Evolutionary conservation across 2,113 vertebrate genomes (phyloP).

Genomic region (Pagrus major): DNA sequence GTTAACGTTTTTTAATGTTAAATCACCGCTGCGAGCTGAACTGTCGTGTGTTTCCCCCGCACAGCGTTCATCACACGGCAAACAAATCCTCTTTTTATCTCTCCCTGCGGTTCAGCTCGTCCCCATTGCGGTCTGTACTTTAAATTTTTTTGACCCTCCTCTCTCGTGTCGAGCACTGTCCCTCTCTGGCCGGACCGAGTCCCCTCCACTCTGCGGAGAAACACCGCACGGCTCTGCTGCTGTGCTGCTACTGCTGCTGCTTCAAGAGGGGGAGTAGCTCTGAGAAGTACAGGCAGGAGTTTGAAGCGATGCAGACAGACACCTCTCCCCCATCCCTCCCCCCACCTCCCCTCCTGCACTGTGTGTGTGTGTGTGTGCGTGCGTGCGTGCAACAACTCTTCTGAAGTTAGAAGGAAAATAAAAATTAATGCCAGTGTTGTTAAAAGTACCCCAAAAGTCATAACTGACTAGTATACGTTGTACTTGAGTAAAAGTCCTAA

Average conservation of each 20-base stretch:
- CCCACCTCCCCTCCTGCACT: not conserved
- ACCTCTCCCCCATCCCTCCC: constrained; percentile 38
- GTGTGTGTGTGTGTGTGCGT: not conserved
- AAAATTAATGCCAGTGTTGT: no score
- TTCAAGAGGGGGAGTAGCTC: constrained; percentile 56
- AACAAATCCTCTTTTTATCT: constrained; percentile 1
- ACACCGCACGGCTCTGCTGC: constrained; percentile 37
- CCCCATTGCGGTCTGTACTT: constrained; percentile 57
- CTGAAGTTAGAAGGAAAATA: not conserved
- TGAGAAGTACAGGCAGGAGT: constrained; percentile 57
- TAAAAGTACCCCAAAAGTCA: no score
- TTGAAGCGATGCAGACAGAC: constrained; percentile 58
- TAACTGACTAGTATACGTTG: no score
- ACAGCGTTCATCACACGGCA: constrained; percentile 3
- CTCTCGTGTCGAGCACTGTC: not conserved
- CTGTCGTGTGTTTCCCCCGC: constrained; percentile 11
- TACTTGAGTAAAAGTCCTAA: no score
- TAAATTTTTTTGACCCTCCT: constrained; percentile 7
- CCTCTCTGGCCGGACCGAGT: constrained; percentile 23
- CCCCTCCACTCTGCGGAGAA: constrained; percentile 33
- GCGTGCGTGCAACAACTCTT: no score
- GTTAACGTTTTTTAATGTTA: constrained; percentile 25
- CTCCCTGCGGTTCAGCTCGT: constrained; percentile 45
- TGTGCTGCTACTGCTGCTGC: constrained; percentile 25
- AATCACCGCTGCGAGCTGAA: constrained; percentile 38